A percentile compares a stretch with the other conserved stretches of the same genome.
Evolutionary conservation across 2,888 invertebrate genomes (phyloP).

Genomic region (Hirtodrosophila cameraria): DNA sequence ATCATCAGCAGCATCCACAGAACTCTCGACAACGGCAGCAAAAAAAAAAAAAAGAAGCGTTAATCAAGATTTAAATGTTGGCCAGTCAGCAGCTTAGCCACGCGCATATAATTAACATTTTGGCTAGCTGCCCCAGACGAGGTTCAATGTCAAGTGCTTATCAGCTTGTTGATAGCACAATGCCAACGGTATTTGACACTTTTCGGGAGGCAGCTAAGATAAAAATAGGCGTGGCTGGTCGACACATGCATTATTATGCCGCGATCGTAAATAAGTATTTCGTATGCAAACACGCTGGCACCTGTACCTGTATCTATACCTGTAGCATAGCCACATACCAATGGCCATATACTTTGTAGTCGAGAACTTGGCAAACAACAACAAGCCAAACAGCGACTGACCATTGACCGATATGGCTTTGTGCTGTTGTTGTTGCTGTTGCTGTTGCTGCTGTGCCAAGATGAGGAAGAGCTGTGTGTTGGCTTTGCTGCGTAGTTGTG

Average conservation of each 20-base stretch:
- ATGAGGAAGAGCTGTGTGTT: conserved; percentile 31
- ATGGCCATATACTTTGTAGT: conserved; percentile 50
- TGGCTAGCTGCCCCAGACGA: conserved; percentile 53
- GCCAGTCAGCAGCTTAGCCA: conserved; percentile 63
- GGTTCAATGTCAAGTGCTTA: conserved; percentile 76
- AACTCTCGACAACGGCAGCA: background rate
- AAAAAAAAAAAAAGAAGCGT: conserved; percentile 19
- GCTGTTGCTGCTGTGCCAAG: background rate
- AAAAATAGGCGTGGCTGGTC: conserved; percentile 27
- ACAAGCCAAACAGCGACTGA: conserved; percentile 66
- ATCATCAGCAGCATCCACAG: conserved; percentile 7
- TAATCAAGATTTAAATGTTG: conserved; percentile 69
- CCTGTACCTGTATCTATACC: conserved; percentile 17
- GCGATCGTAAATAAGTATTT: conserved; percentile 73
- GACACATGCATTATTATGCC: conserved; percentile 14
- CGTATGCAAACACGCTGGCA: conserved; percentile 67
- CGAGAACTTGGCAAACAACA: conserved; percentile 64
- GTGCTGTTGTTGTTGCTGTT: too few species aligned
- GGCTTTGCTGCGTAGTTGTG: conserved; percentile 63
- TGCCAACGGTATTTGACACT: conserved; percentile 48
- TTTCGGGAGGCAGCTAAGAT: conserved; percentile 2
- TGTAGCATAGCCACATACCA: conserved; percentile 39
- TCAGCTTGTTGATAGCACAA: conserved; percentile 50
- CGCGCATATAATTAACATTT: conserved; percentile 78
- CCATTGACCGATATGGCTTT: conserved; percentile 72